Evolutionary conservation across 2,113 vertebrate genomes (phyloP).

Genomic region (Cariama cristata): DNA sequence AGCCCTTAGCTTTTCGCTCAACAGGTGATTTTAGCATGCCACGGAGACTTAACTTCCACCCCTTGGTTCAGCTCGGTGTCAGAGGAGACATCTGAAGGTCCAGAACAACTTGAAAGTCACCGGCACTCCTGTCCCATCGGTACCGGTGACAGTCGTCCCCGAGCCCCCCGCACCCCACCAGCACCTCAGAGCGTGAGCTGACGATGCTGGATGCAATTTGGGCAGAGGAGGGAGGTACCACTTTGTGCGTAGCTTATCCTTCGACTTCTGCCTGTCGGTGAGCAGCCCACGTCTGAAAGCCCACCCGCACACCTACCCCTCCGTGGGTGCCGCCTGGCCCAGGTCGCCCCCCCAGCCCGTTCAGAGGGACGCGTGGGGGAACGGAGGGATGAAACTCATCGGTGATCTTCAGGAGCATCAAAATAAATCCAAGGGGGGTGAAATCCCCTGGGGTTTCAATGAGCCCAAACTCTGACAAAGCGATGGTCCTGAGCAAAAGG

Average conservation of each 20-base stretch:
- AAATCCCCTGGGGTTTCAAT: not conserved
- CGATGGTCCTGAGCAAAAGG: not conserved
- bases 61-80: not conserved
- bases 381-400: not conserved
- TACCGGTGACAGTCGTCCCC: fast-evolving
- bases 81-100: not conserved
- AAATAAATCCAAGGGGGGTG: not conserved
- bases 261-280: not conserved
- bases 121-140: not conserved
- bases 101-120: not conserved
- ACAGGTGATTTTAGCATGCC: not conserved
- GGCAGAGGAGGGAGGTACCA: not conserved
- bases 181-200: not conserved
- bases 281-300: too few relatives aligned
- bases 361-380: not conserved
- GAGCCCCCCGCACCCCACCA: fast-evolving
- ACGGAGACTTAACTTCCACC: not conserved
- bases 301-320: not conserved
- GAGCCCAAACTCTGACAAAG: not conserved
- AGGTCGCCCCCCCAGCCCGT: fast-evolving
- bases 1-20: not conserved
- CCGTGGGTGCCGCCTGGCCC: not conserved
- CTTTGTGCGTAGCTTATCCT: not conserved
- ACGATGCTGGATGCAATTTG: fast-evolving
- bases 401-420: not conserved